Conservation (phyloP, 2,113 vertebrate genomes). For the Lamprologus speciosus region DNA sequence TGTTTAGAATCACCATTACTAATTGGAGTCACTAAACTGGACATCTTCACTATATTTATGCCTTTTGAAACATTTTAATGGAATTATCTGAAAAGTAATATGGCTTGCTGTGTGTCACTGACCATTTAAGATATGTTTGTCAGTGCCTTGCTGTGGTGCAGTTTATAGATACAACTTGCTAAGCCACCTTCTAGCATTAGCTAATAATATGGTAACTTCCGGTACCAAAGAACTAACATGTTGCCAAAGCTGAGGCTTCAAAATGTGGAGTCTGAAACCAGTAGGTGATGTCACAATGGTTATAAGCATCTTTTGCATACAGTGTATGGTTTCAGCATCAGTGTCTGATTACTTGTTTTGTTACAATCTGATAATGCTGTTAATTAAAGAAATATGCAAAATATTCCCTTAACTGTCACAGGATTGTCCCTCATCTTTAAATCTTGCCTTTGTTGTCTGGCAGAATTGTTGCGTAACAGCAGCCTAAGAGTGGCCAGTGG, state of each 20-base stretch:
- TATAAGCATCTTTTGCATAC: not conserved
- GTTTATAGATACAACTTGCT: not conserved
- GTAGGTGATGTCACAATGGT: not conserved
- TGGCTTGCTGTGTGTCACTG: not conserved
- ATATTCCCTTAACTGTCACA: not conserved
- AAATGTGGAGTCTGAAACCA: not conserved
- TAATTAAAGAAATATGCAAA: not conserved
- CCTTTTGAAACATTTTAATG: not conserved
- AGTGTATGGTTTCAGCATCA: not conserved
- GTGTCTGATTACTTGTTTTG: not conserved
- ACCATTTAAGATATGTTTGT: not conserved
- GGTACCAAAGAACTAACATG: not conserved
- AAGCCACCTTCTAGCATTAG: not conserved
- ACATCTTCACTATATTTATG: not conserved
- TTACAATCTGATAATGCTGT: not conserved
- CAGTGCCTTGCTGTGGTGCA: not conserved
- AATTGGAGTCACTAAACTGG: not conserved
- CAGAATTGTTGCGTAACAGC: not conserved
- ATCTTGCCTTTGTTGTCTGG: not conserved
- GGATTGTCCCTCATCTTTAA: not conserved
- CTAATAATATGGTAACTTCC: not conserved
- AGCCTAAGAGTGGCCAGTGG: not conserved
- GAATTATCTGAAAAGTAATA: not conserved
- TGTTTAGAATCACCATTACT: not conserved
- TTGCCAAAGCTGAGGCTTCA: not conserved